These are phyloP conservation scores for Ariolimax columbianus DNA, from an alignment of 2,888 invertebrate species.

Conservation along the genomic window DNA sequence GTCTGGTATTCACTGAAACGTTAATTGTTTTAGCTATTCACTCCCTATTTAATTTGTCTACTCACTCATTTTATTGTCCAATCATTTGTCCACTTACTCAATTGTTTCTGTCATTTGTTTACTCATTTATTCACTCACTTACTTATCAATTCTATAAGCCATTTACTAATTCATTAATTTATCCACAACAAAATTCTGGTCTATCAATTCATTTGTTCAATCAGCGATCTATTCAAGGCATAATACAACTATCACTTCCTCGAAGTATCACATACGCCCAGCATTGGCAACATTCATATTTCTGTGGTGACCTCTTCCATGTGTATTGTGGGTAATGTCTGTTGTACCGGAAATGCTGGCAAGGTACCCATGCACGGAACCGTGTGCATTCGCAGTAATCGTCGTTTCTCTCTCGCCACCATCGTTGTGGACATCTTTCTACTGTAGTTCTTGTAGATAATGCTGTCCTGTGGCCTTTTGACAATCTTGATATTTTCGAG, in stretches of 20 bases:
- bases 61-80: not conserved
- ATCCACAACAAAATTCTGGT: not conserved
- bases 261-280: not conserved
- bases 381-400: constrained; percentile 72
- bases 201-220: not conserved
- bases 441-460: constrained; percentile 77
- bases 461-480: constrained; percentile 76
- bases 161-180: not conserved
- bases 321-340: constrained; percentile 62
- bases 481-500: constrained; percentile 75
- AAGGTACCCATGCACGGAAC: constrained; percentile 65
- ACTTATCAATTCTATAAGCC: not conserved
- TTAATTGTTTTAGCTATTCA: not conserved
- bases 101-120: not conserved
- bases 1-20: not conserved
- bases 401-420: constrained; percentile 69
- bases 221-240: not conserved
- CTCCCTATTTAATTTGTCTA: not conserved
- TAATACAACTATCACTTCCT: not conserved
- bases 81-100: not conserved
- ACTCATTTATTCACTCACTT: not conserved
- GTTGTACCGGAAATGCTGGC: constrained; percentile 53
- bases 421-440: constrained; percentile 73
- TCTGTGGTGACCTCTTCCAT: constrained; percentile 67
- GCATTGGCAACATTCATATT: constrained; percentile 82